A percentile compares a stretch with the other conserved stretches of the same genome.
phyloP scores from a whole-genome alignment of 2,797 vertebrate genomes.

The Mus minutoides region DNA sequence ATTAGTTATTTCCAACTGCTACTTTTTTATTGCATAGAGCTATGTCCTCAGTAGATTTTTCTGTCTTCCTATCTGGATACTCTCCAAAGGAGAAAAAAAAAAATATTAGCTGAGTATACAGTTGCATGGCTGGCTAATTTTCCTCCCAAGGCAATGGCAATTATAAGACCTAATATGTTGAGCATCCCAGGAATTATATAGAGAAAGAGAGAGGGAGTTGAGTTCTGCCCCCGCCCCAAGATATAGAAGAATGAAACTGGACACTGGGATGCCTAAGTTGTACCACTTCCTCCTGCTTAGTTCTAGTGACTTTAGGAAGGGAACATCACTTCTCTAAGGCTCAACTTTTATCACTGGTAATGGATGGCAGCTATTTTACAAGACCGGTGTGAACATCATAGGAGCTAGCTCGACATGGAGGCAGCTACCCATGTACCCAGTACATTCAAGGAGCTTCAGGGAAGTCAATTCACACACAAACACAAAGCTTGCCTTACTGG shows the following conservation, averaged over 20 bases:
- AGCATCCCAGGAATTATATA: neutral
- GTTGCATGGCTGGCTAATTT: neutral
- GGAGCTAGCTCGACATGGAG: neutral
- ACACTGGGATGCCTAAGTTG: neutral
- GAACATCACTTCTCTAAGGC: neutral
- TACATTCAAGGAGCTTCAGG: neutral
- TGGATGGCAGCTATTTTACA: neutral
- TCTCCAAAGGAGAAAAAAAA: conserved; percentile 27
- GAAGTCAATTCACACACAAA: neutral
- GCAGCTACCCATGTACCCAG: too few species aligned
- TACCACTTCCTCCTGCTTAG: neutral
- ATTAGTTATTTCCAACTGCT: conserved; percentile 43
- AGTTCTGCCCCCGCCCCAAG: neutral
- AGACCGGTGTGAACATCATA: neutral
- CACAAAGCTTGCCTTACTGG: neutral
- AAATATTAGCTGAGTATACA: neutral
- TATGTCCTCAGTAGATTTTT: neutral
- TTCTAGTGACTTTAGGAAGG: neutral
- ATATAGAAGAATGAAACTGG: neutral
- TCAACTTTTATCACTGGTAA: neutral
- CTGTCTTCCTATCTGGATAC: neutral
- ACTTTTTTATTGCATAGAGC: neutral
- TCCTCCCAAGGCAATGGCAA: neutral
- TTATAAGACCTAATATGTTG: neutral
- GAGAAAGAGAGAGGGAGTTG: neutral